Base-by-base conservation (phyloP, 1,140 invertebrate genomes). In the Popillia japonica region DNA sequence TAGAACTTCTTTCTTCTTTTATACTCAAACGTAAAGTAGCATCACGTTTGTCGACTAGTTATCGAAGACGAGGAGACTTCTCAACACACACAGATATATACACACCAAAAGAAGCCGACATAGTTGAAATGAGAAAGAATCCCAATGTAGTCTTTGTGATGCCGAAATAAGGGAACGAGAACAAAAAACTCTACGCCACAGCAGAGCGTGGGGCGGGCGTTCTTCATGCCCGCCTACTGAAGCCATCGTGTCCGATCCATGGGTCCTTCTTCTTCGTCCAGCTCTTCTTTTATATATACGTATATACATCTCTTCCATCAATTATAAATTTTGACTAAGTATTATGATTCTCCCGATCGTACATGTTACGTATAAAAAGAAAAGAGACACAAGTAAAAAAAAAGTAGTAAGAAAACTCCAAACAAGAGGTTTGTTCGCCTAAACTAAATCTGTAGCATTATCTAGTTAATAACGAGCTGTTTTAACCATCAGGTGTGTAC, bases 81-180 rank as follows among this genome's bases (percentile, higher is more conserved):
- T 68, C 61, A 68, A 68, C 61, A 68, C 61, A 68, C 61, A 68
- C 44, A 48, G 10, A 48, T 23, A 68, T 68, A 68, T 22, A 34
- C 20, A n/a, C 23, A 72, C 34, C 77, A 76, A 78, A 80, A 77
- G 76, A 76, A 44, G 76, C 79, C 78, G 75, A 77, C 79, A 77
- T 79, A 77, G 77, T 44, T 72, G 79, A 78, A 80, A 80, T 79
- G 61, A 68, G 61, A 68, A 78, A 76, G 75, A 79, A 78, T 77
- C 77, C 78, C 78, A 72, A 68, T 68, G 27, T 68, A 77, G 79
- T 81, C 79, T 81, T 81, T 82, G 80, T 80, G 76, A 77, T 74
- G 75, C 80, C 81, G 80, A 81, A 81, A 81, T 81, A 81, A 79
- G 78, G 78, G 82, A 81, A 81, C 79, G 77, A 73, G 72, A 78